Conservation (phyloP, 2,797 vertebrate genomes). For the Mormyrus proboscirostris region DNA sequence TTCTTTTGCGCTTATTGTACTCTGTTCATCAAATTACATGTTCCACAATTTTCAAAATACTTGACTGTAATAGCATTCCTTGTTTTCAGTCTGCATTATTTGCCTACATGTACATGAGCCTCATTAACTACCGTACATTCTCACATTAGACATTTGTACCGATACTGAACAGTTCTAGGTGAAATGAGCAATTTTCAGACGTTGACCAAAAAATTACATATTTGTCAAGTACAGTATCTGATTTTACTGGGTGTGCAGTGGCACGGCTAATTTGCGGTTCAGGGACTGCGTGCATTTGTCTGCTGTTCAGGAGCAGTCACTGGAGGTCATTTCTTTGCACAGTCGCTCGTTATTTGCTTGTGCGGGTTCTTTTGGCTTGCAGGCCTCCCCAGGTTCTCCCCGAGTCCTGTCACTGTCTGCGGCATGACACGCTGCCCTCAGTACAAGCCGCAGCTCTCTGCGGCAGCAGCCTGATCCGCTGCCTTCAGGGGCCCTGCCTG, state of each 20-base stretch:
- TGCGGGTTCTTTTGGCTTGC: not conserved
- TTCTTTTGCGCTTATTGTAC: not conserved
- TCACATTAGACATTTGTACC: not conserved
- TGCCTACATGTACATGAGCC: not conserved
- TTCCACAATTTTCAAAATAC: not conserved
- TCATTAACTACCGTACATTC: not conserved
- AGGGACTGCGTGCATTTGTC: not conserved
- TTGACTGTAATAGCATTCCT: not conserved
- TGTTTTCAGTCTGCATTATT: not conserved
- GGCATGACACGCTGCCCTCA: constrained; percentile 12
- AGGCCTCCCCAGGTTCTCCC: constrained; percentile 9
- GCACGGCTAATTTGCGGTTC: not conserved
- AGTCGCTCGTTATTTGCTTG: not conserved
- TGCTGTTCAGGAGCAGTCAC: not conserved
- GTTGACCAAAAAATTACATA: not conserved
- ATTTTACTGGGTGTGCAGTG: not conserved
- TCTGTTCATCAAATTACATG: not conserved
- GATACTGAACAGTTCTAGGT: not conserved
- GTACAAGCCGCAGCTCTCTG: constrained; percentile 24
- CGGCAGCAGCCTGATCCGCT: constrained; percentile 22
- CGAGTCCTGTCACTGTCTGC: constrained; percentile 22
- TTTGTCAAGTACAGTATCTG: not conserved
- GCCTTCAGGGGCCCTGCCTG: constrained; percentile 14
- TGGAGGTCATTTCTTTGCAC: not conserved
- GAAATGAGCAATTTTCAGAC: not conserved